Percentiles rank a stretch among this genome's conserved stretches.
These are phyloP conservation scores for Poliocrania exsul DNA, from an alignment of 2,797 vertebrate genomes.

Conservation along the genomic window DNA sequence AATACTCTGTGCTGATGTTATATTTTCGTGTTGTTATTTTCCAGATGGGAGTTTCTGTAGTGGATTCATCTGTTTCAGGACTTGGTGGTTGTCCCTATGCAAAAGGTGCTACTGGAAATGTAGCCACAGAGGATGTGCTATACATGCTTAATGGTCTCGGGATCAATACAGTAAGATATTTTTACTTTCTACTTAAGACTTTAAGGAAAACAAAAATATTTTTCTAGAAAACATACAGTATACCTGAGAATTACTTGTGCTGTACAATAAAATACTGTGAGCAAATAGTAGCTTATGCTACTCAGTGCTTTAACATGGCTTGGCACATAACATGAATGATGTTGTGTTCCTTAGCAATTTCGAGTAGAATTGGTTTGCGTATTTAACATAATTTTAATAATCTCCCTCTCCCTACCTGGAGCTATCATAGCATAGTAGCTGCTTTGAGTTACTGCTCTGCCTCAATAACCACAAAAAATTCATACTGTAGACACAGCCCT, in stretches of 20 bases:
- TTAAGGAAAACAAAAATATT: background rate
- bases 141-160: constrained; percentile 88
- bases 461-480: background rate
- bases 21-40: constrained; percentile 41
- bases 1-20: background rate
- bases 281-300: background rate
- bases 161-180: constrained; percentile 82
- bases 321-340: background rate
- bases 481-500: background rate
- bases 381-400: background rate
- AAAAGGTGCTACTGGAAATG: constrained; percentile 85
- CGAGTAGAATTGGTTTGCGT: background rate
- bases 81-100: constrained; percentile 88
- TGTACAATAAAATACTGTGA: background rate
- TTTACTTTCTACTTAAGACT: background rate
- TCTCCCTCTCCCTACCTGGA: background rate
- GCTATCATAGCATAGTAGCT: background rate
- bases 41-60: constrained; percentile 87
- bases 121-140: constrained; percentile 86
- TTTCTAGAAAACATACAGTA: background rate
- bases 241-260: background rate
- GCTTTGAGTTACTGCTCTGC: background rate
- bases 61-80: constrained; percentile 86
- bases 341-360: background rate
- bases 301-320: background rate